A percentile compares a stretch with the other conserved stretches of the same genome.
phyloP scores from a whole-genome alignment of 2,113 vertebrate species.

The Muntiacus muntjak region DNA sequence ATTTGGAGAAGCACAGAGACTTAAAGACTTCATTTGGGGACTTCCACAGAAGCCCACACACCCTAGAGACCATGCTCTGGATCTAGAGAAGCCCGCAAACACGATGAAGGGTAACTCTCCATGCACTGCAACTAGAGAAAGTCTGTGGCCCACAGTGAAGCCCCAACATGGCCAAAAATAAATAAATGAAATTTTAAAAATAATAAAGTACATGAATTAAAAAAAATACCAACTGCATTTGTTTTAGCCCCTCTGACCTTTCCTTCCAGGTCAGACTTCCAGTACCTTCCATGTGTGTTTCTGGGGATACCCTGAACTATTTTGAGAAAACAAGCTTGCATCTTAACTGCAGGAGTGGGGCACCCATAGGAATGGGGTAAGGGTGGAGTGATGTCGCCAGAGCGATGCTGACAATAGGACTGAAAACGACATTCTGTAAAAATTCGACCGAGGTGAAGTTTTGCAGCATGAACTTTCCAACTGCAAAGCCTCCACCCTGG shows the following conservation, averaged over 20 bases:
- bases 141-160: neutral
- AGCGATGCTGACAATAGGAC: rapidly evolving
- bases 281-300: neutral
- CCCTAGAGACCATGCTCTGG: neutral
- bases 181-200: neutral
- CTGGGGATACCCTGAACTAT: neutral
- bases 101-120: too few species aligned
- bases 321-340: neutral
- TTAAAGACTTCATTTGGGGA: neutral
- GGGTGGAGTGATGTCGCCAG: neutral
- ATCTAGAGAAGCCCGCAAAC: too few species aligned
- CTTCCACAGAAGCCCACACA: neutral
- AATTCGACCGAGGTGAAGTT: rapidly evolving
- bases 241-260: neutral
- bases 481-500: neutral
- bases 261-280: neutral
- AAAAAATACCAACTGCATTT: neutral
- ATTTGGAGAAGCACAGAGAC: too few species aligned
- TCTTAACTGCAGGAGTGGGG: rapidly evolving
- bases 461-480: neutral
- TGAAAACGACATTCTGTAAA: neutral
- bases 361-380: neutral
- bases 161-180: neutral
- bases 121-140: neutral
- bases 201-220: neutral